phyloP scores from a whole-genome alignment of 1,140 invertebrate species.

The Tetragnatha versicolor region DNA sequence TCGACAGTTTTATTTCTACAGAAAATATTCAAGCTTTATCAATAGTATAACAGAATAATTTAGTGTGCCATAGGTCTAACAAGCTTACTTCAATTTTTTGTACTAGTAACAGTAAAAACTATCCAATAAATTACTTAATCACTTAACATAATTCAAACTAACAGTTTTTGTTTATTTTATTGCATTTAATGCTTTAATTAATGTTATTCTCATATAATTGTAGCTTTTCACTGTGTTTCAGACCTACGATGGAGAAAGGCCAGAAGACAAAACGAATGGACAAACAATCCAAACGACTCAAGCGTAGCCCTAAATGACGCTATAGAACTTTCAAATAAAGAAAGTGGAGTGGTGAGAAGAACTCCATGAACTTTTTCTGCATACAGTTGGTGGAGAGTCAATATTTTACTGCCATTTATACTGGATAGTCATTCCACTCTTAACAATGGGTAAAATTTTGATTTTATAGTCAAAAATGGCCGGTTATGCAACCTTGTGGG shows the following conservation, averaged over 20 bases:
- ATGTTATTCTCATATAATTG: background rate
- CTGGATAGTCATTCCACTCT: background rate
- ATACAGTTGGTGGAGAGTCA: background rate
- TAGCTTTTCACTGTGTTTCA: constrained; percentile 39
- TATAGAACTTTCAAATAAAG: background rate
- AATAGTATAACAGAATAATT: too few species aligned
- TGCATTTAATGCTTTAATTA: background rate
- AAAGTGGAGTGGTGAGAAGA: background rate
- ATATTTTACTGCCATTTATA: background rate
- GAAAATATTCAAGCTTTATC: background rate
- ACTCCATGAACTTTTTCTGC: background rate
- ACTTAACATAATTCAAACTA: background rate
- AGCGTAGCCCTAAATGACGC: constrained; percentile 29
- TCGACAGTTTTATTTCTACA: background rate
- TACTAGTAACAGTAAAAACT: background rate
- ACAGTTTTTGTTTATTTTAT: background rate
- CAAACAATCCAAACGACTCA: constrained; percentile 53
- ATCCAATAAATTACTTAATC: background rate
- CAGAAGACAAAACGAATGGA: constrained; percentile 52
- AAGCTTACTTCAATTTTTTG: background rate
- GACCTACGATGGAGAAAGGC: constrained; percentile 58
- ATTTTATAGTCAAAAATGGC: too few species aligned
- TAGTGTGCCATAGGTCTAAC: background rate
- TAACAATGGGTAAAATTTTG: background rate
- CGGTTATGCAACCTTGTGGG: background rate